phyloP scores from a whole-genome alignment of 2,113 vertebrate species.

The Furnarius figulus region DNA sequence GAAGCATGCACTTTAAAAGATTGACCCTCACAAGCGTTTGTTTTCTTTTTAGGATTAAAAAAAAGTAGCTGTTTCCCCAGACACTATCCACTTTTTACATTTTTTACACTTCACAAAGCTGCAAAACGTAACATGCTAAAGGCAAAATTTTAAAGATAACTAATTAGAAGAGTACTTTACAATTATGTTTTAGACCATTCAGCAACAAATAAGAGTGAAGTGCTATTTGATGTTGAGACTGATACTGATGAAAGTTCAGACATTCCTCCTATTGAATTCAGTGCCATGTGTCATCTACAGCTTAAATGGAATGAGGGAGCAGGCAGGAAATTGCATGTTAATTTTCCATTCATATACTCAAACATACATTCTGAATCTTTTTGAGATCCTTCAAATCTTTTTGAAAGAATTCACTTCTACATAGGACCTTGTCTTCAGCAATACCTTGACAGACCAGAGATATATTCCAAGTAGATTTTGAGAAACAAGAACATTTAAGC shows the following conservation, averaged over 20 bases:
- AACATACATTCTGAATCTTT: not conserved
- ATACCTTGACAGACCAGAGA: not conserved
- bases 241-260: not conserved
- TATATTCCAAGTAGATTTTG: not conserved
- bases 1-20: slow-evolving; percentile 75
- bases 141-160: slow-evolving; percentile 64
- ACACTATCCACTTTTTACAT: slow-evolving; percentile 53
- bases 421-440: not conserved
- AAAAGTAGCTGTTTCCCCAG: slow-evolving; percentile 50
- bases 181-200: slow-evolving; percentile 22
- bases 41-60: slow-evolving; percentile 68
- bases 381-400: not conserved
- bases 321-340: not conserved
- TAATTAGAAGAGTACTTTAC: slow-evolving; percentile 62
- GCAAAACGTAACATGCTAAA: slow-evolving; percentile 32
- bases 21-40: slow-evolving; percentile 73
- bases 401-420: not conserved
- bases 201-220: slow-evolving; percentile 37
- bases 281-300: not conserved
- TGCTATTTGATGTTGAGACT: not conserved
- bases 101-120: slow-evolving; percentile 61
- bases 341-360: not conserved
- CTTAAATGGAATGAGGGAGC: not conserved
- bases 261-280: not conserved
- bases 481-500: not conserved